Base-by-base conservation (phyloP, 2,797 vertebrate species). In the Petrocephalus schoutedeni region DNA sequence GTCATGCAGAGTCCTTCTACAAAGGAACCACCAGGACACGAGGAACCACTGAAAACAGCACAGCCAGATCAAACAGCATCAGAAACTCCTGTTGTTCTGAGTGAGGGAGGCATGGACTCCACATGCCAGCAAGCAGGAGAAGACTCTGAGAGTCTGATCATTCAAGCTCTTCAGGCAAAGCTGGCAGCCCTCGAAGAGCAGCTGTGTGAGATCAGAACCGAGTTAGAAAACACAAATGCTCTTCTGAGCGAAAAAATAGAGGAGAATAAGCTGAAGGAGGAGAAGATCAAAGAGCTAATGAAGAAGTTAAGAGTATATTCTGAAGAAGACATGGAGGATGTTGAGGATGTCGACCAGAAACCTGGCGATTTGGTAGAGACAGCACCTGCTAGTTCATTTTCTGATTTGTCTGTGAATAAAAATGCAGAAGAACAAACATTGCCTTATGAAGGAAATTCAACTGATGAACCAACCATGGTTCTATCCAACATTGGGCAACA, bases 181-280 rank as follows among this genome's bases (percentile, higher is more conserved):
- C 89, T 99, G 8, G 92, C 91, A 19, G 90, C 89, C 87, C 94
- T 99, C 23, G 96, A 98, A 91, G 90, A 94, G 67, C 95, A 97
- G 91, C 93, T 99, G 90, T 94, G 91, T 86, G 93, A 95, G 89
- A 96, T 97, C 89, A 96, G 92, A 21, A 92, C 95, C 88, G 96
- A 98, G 88, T 94, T 98, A 0, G 94, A 96, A 87, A 95, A 88
- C 89, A 95, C 97, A 57, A 95, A 94, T 88, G 87, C 87, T 3
- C 92, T 96, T 91, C 92, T 99, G 87, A 94, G 93, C 89, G 95
- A 95, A 88, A 97, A 98, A 92, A 93, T 96, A 54, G 93, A 95
- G 0, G 96, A 97, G 85, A 96, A 97, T 90, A 95, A 95, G 91
- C 90, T 93, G 87, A 98, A 97, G 87, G 97, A 97, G 86, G 94